Evolutionary conservation across 2,888 invertebrate genomes (phyloP), one percentile per base, ranked within the genome.

Genomic region (Ormia ochracea): DNA sequence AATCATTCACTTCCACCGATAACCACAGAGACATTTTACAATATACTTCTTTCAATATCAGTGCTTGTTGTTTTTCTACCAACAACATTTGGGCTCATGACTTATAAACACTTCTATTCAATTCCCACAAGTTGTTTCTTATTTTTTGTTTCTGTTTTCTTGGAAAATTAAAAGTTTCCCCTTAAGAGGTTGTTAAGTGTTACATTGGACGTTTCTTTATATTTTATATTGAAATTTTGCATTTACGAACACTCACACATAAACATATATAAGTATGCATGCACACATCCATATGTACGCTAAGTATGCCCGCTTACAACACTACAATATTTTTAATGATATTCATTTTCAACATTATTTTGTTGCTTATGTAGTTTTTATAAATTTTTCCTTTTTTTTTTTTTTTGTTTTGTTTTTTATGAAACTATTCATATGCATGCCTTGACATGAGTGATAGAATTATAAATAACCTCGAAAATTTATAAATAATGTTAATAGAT

Each of bases 391-490:
- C n/a, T n/a, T n/a, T n/a, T n/a, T n/a, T n/a, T n/a, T n/a, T n/a
- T n/a, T n/a, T n/a, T n/a, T n/a, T n/a, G n/a, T n/a, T n/a, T n/a
- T n/a, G n/a, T 23, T 50, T 61, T 52, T 36, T 26, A 28, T 21
- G 14, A 48, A 73, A 61, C 38, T 45, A 33, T 68, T 63, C 23
- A 69, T 38, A 63, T 28, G 38, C 45, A 77, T 63, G 59, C 78
- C 73, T 78, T 78, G 78, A 70, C 76, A 70, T 50, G 56, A 68
- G 72, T 63, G 63, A 69, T 56, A 65, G 48, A 63, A 56, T 76
- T 68, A 73, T 68, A 80, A 76, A 76, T 80, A 80, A 80, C 76
- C 76, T 80, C 76, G 76, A 80, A 80, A 80, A 80, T 68, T 66
- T 43, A 63, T 80, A 56, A 80, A 76, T 76, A 54, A 72, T 72